A percentile compares a stretch with the other conserved stretches of the same genome.
Evolutionary conservation across 2,888 invertebrate genomes (phyloP).

Genomic region (Hemaris fuciformis): DNA sequence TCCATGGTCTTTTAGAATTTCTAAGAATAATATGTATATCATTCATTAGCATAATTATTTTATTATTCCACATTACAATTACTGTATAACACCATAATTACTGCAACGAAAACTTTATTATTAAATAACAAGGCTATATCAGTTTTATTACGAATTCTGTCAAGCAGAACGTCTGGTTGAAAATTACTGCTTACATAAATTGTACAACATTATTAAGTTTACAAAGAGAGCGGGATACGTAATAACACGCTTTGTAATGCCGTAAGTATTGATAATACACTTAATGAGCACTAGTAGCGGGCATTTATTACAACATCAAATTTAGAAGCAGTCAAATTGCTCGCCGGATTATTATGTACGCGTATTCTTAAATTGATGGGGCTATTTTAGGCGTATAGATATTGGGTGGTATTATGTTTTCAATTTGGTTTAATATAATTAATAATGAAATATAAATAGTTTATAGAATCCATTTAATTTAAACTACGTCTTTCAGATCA

Average conservation of each 20-base stretch:
- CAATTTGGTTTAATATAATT: too few species aligned
- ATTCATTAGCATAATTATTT: background rate
- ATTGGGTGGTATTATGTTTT: too few species aligned
- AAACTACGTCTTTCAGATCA: too few species aligned
- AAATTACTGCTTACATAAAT: background rate
- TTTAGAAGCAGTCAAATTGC: background rate
- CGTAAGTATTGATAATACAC: conserved; percentile 31
- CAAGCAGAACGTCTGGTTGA: background rate
- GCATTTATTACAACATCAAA: background rate
- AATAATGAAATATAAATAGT: too few species aligned
- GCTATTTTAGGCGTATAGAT: too few species aligned
- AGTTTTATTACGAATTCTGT: background rate
- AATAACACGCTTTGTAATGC: conserved; percentile 27
- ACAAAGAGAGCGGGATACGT: conserved; percentile 15
- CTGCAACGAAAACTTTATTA: too few species aligned
- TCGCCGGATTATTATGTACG: background rate
- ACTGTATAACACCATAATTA: too few species aligned
- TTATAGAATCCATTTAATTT: too few species aligned
- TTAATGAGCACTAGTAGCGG: conserved; percentile 21
- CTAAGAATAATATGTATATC: background rate
- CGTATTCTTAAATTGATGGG: background rate
- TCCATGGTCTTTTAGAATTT: too few species aligned
- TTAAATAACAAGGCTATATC: too few species aligned
- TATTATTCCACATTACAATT: background rate
- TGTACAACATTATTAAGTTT: background rate